A percentile compares a stretch with the other conserved stretches of the same genome.
Conservation (phyloP, 2,113 vertebrate genomes). For the Hemichromis elongatus region DNA sequence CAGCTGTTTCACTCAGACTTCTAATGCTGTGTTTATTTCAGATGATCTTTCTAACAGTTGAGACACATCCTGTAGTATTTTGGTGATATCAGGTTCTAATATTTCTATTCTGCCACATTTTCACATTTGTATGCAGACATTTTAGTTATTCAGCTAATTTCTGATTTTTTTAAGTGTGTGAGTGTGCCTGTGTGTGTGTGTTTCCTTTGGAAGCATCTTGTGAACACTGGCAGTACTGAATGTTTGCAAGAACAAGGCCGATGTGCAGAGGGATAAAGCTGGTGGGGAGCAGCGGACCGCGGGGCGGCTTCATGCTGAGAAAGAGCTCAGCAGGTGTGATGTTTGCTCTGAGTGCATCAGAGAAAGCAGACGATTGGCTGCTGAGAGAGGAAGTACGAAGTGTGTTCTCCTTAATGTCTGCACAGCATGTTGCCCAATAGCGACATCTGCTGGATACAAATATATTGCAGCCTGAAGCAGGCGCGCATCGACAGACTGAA, state of each 20-base stretch:
- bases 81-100: background rate
- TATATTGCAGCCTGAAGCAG: background rate
- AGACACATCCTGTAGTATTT: too few species aligned
- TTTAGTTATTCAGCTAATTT: too few species aligned
- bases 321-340: too few species aligned
- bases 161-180: too few species aligned
- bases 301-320: too few species aligned
- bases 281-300: too few species aligned
- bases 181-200: rapidly evolving
- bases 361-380: background rate
- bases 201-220: background rate
- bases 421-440: background rate
- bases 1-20: background rate
- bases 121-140: too few species aligned
- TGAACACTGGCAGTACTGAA: background rate
- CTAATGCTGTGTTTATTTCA: background rate
- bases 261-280: too few species aligned
- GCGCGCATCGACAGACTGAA: too few species aligned
- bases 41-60: too few species aligned
- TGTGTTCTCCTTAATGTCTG: rapidly evolving
- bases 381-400: background rate
- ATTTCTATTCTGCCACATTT: background rate
- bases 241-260: too few species aligned
- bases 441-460: background rate
- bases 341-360: too few species aligned